Evolutionary conservation across 2,888 invertebrate genomes (phyloP), one percentile per base, ranked within the genome.

Genomic region (Xylota segnis): DNA sequence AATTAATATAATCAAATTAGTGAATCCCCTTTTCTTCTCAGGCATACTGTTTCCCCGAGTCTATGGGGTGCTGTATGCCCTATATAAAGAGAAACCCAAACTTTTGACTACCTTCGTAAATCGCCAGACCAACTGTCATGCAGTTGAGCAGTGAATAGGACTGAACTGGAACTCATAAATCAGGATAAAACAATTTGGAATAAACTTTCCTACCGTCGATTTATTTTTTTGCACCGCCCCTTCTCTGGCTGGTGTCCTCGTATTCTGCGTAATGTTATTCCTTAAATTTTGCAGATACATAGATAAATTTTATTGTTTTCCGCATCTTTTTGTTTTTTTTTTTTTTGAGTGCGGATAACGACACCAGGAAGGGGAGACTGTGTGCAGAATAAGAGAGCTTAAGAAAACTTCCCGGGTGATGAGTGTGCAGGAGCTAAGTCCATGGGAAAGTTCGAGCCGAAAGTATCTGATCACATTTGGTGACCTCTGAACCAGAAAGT

Each of bases 401-500:
- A 68, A 54, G 43, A 50, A 59, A 68, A 43, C n/a, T 58, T 50
- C 34, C 37, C 29, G 27, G 37, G 40, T 58, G 50, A 47, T 3
- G 40, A 45, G 47, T n/a, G 34, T 34, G 10, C 29, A 9, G 10
- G 56, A 16, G 66, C 58, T 52, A 47, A 83, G 75, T 84, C 72
- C 74, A 81, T 75, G 58, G 58, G 70, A 84, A 79, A 81, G 50
- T 63, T 66, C 32, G 40, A 45, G 43, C 54, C 54, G 16, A 77
- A 83, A 72, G 61, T 77, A 84, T 84, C 84, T 81, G 84, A 81
- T 84, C 81, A 81, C 79, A 79, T 74, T 81, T 79, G 79, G 82
- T 90, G 90, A 90, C 89, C 90, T 90, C 89, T 89, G 90, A 91
- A 90, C 90, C 90, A 90, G 90, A 91, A 91, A 90, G 90, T 90